Percentiles rank a stretch among this genome's conserved stretches.
phyloP scores from a whole-genome alignment of 2,888 invertebrate species.

The Xylota sylvarum region DNA sequence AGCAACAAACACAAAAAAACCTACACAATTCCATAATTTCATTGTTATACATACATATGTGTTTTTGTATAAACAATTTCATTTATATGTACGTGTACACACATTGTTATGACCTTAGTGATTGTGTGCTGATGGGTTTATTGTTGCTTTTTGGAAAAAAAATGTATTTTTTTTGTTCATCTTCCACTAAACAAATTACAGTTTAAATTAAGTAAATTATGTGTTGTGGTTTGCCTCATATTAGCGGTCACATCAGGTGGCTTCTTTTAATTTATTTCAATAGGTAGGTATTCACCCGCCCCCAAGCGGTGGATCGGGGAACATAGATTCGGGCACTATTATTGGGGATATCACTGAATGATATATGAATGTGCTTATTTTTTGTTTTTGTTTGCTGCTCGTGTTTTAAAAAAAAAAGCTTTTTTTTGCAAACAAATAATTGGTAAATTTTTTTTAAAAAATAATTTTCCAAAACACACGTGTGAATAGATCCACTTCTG shows the following conservation, averaged over 20 bases:
- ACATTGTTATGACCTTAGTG: constrained; percentile 1
- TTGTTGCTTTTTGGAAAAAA: constrained; percentile 3
- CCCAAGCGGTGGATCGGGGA: not conserved
- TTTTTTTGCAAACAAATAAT: not conserved
- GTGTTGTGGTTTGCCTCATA: not conserved
- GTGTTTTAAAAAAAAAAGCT: too few species aligned
- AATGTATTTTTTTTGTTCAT: not conserved
- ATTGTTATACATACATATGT: not conserved
- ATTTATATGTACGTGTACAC: not conserved
- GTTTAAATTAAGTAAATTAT: constrained; percentile 28
- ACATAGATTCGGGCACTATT: not conserved
- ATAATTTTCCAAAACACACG: not conserved
- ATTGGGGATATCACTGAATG: constrained; percentile 7
- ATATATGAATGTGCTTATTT: not conserved
- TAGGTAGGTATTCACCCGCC: not conserved
- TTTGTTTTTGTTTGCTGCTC: too few species aligned
- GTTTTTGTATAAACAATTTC: constrained; percentile 20
- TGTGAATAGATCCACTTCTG: not conserved
- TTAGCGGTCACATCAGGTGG: constrained; percentile 23
- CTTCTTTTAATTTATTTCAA: not conserved
- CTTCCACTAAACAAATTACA: constrained; percentile 24
- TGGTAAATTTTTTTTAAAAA: not conserved
- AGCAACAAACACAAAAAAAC: not conserved
- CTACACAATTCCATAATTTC: not conserved
- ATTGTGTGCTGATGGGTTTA: constrained; percentile 13